These are phyloP conservation scores for Bubo blakistoni DNA, from an alignment of 2,113 vertebrate species.

Conservation along the genomic window DNA sequence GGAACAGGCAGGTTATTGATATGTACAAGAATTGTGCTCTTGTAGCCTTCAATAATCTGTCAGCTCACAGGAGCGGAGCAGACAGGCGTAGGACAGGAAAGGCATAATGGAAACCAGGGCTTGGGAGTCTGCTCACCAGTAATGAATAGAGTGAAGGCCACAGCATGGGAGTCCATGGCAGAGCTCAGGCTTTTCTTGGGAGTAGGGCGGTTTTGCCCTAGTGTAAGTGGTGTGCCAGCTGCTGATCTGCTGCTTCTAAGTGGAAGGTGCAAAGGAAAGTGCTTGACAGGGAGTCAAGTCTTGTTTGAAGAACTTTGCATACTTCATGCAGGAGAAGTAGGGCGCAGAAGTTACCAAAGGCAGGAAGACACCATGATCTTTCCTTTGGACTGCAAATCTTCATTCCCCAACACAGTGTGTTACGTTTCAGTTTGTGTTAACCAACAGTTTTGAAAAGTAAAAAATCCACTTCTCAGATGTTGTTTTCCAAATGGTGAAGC, in stretches of 20 bases:
- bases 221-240: background rate
- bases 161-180: background rate
- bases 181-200: background rate
- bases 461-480: background rate
- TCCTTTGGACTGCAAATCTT: background rate
- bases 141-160: background rate
- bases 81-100: background rate
- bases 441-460: background rate
- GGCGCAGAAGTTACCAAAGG: background rate
- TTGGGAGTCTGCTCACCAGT: background rate
- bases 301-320: background rate
- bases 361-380: background rate
- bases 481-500: background rate
- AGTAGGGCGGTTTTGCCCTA: background rate
- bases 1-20: background rate
- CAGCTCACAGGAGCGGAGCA: background rate
- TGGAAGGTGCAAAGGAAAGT: background rate
- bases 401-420: background rate
- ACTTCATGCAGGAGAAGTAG: background rate
- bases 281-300: background rate
- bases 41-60: background rate
- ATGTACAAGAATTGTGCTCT: background rate
- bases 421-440: background rate
- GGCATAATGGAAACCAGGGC: background rate
- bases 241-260: background rate